Conservation (phyloP, 35 echinoderm and acorn worm genomes). For the Ophioderma brevispina region DNA sequence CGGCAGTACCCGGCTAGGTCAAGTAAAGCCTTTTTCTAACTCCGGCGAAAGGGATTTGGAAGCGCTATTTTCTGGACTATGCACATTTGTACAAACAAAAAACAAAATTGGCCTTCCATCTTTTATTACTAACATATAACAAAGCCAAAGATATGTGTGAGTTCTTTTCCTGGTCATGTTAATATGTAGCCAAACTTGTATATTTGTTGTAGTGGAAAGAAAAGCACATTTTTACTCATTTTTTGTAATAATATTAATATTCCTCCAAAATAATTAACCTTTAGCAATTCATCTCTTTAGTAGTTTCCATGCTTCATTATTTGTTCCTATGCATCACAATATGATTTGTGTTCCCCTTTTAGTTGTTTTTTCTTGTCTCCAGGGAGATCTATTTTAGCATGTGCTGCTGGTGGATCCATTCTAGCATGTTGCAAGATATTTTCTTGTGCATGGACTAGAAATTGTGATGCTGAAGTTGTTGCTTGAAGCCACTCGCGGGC, state of each 20-base stretch:
- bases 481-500: no score
- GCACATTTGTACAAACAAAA: not conserved
- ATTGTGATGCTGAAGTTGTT: not conserved
- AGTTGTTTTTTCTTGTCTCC: not conserved
- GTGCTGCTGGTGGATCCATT: constrained; percentile 8
- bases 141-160: not conserved
- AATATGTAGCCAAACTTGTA: not conserved
- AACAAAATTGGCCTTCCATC: constrained; percentile 1
- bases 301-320: not conserved
- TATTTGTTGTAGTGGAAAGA: constrained; percentile 7
- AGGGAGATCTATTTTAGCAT: constrained; percentile 13
- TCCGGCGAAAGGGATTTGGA: not conserved
- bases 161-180: not conserved
- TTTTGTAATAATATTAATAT: constrained; percentile 4
- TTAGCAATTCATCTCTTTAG: constrained; percentile 1
- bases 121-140: constrained; percentile 2
- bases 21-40: no score
- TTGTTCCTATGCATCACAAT: not conserved
- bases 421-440: constrained; percentile 10
- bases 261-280: not conserved
- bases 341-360: not conserved
- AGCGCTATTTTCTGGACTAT: not conserved
- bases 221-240: not conserved
- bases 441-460: not conserved
- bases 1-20: no score